Evolutionary conservation across 30 jellyfish, hydroid and myxozoan species (phyloP).

Genomic region (Euphysa ruthae): DNA sequence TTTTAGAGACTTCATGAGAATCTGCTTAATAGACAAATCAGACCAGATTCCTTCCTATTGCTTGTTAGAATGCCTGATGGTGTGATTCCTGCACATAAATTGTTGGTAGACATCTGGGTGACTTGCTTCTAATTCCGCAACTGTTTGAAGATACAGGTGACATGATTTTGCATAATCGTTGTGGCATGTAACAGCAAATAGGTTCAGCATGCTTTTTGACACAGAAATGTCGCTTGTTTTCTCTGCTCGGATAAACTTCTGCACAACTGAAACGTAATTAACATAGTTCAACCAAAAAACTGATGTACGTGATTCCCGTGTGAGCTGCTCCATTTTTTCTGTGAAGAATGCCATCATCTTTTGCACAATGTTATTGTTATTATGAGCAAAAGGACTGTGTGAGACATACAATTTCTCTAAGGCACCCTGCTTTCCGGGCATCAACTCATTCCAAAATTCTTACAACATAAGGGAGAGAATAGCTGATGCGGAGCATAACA

Average conservation of each 20-base stretch:
- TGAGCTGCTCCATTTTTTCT: no score
- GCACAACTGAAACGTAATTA: neutral
- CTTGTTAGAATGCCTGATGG: neutral
- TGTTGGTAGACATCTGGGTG: neutral
- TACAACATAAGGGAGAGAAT: no score
- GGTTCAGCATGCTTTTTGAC: neutral
- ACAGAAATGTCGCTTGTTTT: neutral
- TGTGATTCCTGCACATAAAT: neutral
- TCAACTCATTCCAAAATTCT: no score
- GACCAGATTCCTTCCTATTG: slow-evolving; percentile 3
- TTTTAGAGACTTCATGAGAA: neutral
- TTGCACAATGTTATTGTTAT: no score
- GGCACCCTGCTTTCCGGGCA: no score
- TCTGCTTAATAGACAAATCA: no score
- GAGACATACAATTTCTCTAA: no score
- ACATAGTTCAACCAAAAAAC: neutral
- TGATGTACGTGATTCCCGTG: neutral
- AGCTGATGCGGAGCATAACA: no score
- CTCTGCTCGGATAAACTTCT: neutral
- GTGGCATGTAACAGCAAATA: neutral
- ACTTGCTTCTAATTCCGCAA: neutral
- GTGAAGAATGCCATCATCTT: no score
- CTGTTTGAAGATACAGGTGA: neutral
- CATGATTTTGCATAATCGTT: no score
- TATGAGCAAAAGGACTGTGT: no score